Evolutionary conservation across 2,113 vertebrate genomes (phyloP), one percentile per base, ranked within the genome.

Genomic region (Eulemur rufifrons): DNA sequence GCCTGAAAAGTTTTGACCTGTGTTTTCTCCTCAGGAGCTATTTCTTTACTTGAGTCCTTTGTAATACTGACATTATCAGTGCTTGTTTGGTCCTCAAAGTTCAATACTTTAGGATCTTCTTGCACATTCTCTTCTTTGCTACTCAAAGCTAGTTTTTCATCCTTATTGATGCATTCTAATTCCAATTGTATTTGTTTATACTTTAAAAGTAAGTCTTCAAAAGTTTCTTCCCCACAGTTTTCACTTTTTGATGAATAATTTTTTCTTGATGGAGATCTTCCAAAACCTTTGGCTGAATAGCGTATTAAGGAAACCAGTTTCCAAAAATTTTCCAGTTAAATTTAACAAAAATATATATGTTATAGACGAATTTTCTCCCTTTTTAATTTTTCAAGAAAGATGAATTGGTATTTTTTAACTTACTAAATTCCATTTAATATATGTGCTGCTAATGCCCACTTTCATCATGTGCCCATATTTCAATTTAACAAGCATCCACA

Each of bases 181-280:
- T 99, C 99, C 92, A 99, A 98, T 32, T 99, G 99, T 96, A 99
- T 99, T 98, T 99, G 99, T 93, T 99, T 99, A 96, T 99, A 99
- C 96, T 99, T 99, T 97, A 99, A 98, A 84, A 99, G 99, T 68
- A 99, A 98, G 96, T 99, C 99, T 98, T 99, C 99, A 95, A 99
- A 99, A 97, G 99, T 99, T 98, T 99, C 99, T 80, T 99, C 99
- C 66, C 98, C 97, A 69, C 98, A 98, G 94, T 96, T 99, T 77
- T 99, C 99, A 63, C 97, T 97, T 98, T 99, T 99, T 95, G 98
- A 97, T 68, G 98, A 97, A 81, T 99, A 98, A 80, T 87, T 97
- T 11, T 99, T 99, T 96, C 99, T 99, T 54, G 97, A 97, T 86
- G 98, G 99, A 17, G 97, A 99, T 90, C 99, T 98, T 71, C 98